phyloP scores from a whole-genome alignment of 2,113 vertebrate genomes.

The Xiphorhynchus elegans region DNA sequence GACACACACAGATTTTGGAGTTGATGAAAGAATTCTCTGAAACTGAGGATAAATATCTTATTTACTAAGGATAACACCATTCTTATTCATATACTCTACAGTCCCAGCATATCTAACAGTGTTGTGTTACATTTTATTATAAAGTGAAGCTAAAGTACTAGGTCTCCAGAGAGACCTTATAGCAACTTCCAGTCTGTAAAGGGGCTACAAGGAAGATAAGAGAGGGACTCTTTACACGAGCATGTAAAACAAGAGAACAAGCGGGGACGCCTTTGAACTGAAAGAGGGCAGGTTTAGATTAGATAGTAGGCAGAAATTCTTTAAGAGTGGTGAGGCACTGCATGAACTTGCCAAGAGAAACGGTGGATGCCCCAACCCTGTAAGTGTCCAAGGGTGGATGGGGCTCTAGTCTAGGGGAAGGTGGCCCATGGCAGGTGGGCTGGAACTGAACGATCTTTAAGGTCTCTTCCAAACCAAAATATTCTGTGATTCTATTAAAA shows the following conservation, averaged over 20 bases:
- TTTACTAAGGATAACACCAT: not conserved
- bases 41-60: not conserved
- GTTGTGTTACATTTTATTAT: not conserved
- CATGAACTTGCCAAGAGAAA: not conserved
- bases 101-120: not conserved
- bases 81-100: not conserved
- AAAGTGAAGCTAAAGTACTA: not conserved
- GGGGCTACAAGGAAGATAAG: not conserved
- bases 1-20: not conserved
- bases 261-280: not conserved
- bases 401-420: not conserved
- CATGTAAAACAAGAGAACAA: not conserved
- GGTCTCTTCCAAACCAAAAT: not conserved
- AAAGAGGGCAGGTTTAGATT: not conserved
- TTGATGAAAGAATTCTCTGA: not conserved
- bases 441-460: not conserved
- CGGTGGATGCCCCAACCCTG: too few species aligned
- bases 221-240: not conserved
- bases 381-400: not conserved
- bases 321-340: not conserved
- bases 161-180: not conserved
- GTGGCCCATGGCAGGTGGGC: not conserved
- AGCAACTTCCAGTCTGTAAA: not conserved
- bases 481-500: not conserved
- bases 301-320: not conserved